phyloP scores from a whole-genome alignment of 2,797 vertebrate species.

The Periophthalmus magnuspinnatus region DNA sequence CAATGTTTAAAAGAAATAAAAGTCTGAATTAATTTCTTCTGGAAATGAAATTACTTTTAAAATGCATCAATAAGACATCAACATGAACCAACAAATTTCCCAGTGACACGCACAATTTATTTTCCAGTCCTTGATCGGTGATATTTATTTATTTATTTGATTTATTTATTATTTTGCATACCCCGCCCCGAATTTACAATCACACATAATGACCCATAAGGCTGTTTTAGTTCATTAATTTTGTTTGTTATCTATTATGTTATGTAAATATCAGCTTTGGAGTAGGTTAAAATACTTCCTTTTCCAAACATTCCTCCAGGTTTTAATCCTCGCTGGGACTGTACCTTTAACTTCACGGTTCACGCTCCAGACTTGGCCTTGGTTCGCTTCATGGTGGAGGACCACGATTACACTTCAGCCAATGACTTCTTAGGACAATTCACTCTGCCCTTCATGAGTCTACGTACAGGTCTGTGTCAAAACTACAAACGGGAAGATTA shows the following conservation, averaged over 20 bases:
- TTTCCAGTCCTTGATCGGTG: too few relatives aligned
- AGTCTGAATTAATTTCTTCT: too few relatives aligned
- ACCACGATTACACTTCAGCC: conserved; percentile 85
- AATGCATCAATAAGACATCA: too few relatives aligned
- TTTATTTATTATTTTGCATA: too few relatives aligned
- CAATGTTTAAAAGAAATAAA: too few relatives aligned
- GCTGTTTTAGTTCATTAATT: neutral
- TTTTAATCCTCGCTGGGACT: conserved; percentile 80
- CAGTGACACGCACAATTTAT: neutral
- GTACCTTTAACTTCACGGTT: conserved; percentile 77
- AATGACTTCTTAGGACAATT: conserved; percentile 94
- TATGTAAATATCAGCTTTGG: neutral
- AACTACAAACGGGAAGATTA: neutral
- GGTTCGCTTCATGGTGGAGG: conserved; percentile 89
- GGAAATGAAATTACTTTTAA: too few relatives aligned
- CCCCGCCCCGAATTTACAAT: too few relatives aligned
- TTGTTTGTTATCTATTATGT: neutral
- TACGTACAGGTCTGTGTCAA: conserved; percentile 82
- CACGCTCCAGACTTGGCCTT: conserved; percentile 78
- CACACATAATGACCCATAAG: too few relatives aligned
- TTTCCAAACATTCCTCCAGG: conserved; percentile 52
- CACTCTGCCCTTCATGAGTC: conserved; percentile 85
- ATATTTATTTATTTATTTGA: too few relatives aligned
- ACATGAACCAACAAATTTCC: neutral
- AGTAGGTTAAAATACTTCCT: neutral